Evolutionary conservation across 2,113 vertebrate genomes (phyloP).

Genomic region (Sinosuthora webbiana): DNA sequence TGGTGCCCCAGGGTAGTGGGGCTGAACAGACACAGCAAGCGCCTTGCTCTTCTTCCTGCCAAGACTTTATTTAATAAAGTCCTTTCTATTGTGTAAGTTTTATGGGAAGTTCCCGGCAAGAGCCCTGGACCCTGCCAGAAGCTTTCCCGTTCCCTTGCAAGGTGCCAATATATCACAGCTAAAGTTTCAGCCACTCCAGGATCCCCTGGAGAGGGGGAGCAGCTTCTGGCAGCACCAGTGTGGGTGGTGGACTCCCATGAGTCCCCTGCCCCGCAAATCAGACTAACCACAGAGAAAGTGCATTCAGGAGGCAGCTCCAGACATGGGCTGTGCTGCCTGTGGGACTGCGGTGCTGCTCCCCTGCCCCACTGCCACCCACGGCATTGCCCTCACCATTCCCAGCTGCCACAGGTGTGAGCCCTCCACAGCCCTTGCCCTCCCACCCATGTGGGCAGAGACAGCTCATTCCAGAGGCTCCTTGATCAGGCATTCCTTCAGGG

Average conservation of each 20-base stretch:
- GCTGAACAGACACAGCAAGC: background rate
- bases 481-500: slow-evolving; percentile 86
- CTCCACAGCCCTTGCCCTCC: background rate
- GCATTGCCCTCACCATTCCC: background rate
- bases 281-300: background rate
- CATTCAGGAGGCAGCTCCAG: background rate
- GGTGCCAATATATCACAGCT: background rate
- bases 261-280: rapidly evolving
- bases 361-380: background rate
- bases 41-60: background rate
- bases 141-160: background rate
- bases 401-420: rapidly evolving
- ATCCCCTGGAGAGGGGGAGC: rapidly evolving
- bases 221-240: background rate
- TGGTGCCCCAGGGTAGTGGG: background rate
- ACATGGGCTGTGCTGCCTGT: rapidly evolving
- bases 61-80: slow-evolving; percentile 42
- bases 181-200: background rate
- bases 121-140: background rate
- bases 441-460: rapidly evolving
- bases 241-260: background rate
- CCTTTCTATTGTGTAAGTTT: background rate
- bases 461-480: slow-evolving; percentile 80
- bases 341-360: rapidly evolving
- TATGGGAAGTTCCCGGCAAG: background rate